Evolutionary conservation across 2,113 vertebrate species (phyloP).

Genomic region (Mystacornis crossleyi): DNA sequence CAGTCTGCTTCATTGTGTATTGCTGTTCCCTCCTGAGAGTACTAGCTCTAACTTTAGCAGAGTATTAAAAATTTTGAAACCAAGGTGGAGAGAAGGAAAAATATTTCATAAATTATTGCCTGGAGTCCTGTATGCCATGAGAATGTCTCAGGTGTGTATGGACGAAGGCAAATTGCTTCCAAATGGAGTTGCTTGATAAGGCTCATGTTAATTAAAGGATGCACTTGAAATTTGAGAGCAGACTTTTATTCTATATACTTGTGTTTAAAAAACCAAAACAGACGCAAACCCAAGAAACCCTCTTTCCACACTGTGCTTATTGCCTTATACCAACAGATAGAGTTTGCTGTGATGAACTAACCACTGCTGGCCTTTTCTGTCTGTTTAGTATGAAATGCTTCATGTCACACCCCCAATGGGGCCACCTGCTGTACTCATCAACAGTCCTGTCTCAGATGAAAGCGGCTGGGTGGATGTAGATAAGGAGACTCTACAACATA

Average conservation of each 20-base stretch:
- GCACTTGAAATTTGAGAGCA: not conserved
- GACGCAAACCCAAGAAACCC: not conserved
- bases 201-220: not conserved
- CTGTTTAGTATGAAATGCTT: conserved; percentile 92
- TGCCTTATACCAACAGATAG: not conserved
- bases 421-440: conserved; percentile 82
- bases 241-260: not conserved
- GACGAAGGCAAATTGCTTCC: not conserved
- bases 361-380: not conserved
- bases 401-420: conserved; percentile 98
- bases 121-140: not conserved
- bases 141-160: not conserved
- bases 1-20: accelerated
- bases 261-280: not conserved
- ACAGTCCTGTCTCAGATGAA: conserved; percentile 80
- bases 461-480: conserved; percentile 89
- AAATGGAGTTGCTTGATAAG: not conserved
- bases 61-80: not conserved
- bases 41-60: not conserved
- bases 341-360: not conserved
- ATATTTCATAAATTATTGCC: not conserved
- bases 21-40: not conserved
- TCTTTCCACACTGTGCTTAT: not conserved
- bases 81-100: not conserved
- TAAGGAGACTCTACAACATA: conserved; percentile 91